Evolutionary conservation across 2,888 invertebrate species (phyloP).

Genomic region (Lottia gigantea): DNA sequence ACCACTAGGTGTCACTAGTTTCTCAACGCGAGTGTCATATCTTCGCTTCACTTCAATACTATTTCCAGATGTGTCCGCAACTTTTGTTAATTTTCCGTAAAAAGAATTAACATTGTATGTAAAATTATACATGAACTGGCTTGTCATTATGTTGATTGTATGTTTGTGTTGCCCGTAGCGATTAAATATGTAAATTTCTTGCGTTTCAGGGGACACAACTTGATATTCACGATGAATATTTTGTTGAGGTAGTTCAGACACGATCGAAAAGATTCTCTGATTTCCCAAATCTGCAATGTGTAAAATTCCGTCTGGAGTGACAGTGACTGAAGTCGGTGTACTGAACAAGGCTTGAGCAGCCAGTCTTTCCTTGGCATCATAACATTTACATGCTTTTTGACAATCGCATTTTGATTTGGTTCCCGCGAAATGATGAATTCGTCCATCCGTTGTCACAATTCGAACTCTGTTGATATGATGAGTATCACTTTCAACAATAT

Average conservation of each 20-base stretch:
- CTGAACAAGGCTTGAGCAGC: slow-evolving; percentile 95
- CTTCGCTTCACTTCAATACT: slow-evolving; percentile 87
- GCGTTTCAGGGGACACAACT: slow-evolving; percentile 91
- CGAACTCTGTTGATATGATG: slow-evolving; percentile 86
- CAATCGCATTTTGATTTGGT: slow-evolving; percentile 76
- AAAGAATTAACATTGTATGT: slow-evolving; percentile 96
- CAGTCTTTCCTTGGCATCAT: slow-evolving; percentile 75
- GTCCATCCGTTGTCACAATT: slow-evolving; percentile 91
- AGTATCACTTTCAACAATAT: slow-evolving; percentile 92
- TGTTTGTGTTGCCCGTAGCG: slow-evolving; percentile 93
- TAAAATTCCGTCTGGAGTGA: slow-evolving; percentile 94
- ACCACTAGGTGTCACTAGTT: slow-evolving; percentile 71
- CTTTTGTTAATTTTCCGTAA: slow-evolving; percentile 91
- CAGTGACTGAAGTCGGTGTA: slow-evolving; percentile 85
- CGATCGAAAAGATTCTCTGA: slow-evolving; percentile 75
- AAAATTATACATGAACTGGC: slow-evolving; percentile 93
- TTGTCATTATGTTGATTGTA: slow-evolving; percentile 94
- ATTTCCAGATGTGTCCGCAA: slow-evolving; percentile 89
- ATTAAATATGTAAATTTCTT: slow-evolving; percentile 78
- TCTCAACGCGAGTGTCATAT: slow-evolving; percentile 82
- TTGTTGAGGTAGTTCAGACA: slow-evolving; percentile 60
- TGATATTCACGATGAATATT: slow-evolving; percentile 76
- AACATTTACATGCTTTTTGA: slow-evolving; percentile 84
- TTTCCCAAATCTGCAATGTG: slow-evolving; percentile 93
- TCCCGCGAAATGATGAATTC: slow-evolving; percentile 92